phyloP scores from a whole-genome alignment of 2,888 invertebrate species.

The Flexamia atlantica region DNA sequence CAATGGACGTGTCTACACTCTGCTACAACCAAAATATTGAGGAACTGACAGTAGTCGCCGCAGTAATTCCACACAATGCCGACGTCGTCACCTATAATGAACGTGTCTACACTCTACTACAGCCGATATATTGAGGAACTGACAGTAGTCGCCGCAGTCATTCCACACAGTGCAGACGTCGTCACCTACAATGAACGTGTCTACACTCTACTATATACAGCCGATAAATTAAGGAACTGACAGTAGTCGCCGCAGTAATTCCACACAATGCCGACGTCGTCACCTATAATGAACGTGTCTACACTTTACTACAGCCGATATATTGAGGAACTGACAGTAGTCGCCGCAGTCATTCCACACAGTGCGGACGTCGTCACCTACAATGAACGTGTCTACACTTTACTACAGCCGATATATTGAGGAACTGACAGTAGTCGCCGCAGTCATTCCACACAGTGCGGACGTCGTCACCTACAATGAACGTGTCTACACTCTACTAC shows the following conservation, averaged over 20 bases:
- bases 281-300: neutral
- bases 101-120: no score
- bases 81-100: neutral
- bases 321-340: neutral
- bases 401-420: neutral
- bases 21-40: neutral
- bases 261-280: neutral
- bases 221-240: neutral
- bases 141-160: neutral
- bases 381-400: no score
- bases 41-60: no score
- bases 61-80: no score
- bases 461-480: neutral
- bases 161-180: no score
- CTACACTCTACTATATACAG: no score
- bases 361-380: neutral
- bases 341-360: neutral
- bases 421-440: neutral
- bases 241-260: no score
- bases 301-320: neutral
- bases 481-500: no score
- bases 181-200: no score
- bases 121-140: neutral
- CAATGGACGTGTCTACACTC: no score
- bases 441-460: constrained; percentile 20